Evolutionary conservation across 2,113 vertebrate species (phyloP).

Genomic region (Oreochromis aureus): DNA sequence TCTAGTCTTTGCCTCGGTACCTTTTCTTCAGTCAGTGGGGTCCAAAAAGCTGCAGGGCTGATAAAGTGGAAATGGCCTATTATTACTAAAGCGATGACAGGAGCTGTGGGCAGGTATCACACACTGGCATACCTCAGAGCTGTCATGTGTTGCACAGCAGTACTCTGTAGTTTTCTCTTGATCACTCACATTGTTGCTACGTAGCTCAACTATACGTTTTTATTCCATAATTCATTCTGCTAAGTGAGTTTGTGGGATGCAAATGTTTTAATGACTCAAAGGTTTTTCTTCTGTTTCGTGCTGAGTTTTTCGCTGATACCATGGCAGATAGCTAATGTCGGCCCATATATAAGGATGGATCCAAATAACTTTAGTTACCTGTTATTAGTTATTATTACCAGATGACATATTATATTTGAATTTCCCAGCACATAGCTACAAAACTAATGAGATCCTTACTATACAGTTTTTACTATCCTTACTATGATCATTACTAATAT

Average conservation of each 20-base stretch:
- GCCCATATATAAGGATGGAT: not conserved
- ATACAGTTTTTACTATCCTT: too few relatives aligned
- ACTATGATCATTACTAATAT: too few relatives aligned
- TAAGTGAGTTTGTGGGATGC: not conserved
- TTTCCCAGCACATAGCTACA: not conserved
- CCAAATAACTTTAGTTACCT: not conserved
- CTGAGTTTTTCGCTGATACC: not conserved
- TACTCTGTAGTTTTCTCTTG: not conserved
- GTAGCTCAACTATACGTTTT: not conserved
- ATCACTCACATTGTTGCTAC: not conserved
- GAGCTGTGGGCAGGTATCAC: slow-evolving; percentile 23
- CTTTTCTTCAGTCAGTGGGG: not conserved
- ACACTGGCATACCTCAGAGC: slow-evolving; percentile 31
- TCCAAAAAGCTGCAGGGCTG: slow-evolving; percentile 17
- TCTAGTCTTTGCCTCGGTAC: not conserved
- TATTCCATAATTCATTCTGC: not conserved
- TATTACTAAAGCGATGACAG: slow-evolving; percentile 64
- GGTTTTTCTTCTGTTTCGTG: not conserved
- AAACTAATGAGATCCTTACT: not conserved
- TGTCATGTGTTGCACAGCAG: not conserved
- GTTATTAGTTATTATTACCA: not conserved
- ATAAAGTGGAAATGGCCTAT: slow-evolving; percentile 54
- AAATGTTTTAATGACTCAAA: not conserved
- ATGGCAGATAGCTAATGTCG: not conserved
- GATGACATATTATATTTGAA: not conserved